Evolutionary conservation across 1,140 invertebrate genomes (phyloP).

Genomic region (Lineus longissimus): DNA sequence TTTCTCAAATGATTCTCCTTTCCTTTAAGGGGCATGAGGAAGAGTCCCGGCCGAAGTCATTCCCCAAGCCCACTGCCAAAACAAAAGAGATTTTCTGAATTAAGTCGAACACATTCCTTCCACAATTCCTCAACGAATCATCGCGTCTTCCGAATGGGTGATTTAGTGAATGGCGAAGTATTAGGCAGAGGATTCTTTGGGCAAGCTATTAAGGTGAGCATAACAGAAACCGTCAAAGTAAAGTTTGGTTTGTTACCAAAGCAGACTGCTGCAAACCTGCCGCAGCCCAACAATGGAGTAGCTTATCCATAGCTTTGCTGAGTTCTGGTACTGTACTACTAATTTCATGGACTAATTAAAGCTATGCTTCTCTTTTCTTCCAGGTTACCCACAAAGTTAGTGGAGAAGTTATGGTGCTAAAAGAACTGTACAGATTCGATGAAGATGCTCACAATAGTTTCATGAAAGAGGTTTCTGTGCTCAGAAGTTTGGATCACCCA

Average conservation of each 20-base stretch:
- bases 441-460: conserved; percentile 92
- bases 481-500: conserved; percentile 79
- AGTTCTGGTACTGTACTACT: neutral
- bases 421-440: conserved; percentile 87
- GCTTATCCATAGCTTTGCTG: neutral
- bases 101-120: conserved; percentile 82
- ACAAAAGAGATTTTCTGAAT: conserved; percentile 58
- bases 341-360: neutral
- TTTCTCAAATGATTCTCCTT: too few species aligned
- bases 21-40: conserved; percentile 30
- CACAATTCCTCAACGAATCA: conserved; percentile 69
- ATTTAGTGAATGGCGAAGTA: conserved; percentile 83
- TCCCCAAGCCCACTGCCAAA: conserved; percentile 30
- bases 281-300: neutral
- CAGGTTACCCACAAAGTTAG: conserved; percentile 87
- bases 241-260: too few species aligned
- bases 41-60: conserved; percentile 54
- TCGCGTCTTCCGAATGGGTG: conserved; percentile 82
- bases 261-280: too few species aligned
- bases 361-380: conserved; percentile 51
- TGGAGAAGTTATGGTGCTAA: conserved; percentile 90
- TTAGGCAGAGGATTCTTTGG: conserved; percentile 92
- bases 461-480: conserved; percentile 86
- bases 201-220: conserved; percentile 59
- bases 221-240: too few species aligned